Evolutionary conservation across 2,113 vertebrate species (phyloP).

Genomic region (Cranoglanis bouderius): DNA sequence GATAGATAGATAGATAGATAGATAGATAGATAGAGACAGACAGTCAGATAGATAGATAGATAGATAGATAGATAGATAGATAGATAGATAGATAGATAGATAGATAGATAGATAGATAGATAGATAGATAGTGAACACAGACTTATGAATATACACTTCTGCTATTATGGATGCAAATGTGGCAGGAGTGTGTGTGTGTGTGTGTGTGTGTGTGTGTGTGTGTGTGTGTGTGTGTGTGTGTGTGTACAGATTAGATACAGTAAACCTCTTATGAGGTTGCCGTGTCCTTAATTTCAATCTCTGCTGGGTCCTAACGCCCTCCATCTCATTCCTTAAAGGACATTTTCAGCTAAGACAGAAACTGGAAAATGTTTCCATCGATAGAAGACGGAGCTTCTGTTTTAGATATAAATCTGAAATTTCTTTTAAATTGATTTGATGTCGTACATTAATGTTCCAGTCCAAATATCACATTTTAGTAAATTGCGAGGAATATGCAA

Average conservation of each 20-base stretch:
- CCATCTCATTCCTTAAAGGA: background rate
- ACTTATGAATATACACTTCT: background rate
- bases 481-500: background rate
- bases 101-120: background rate
- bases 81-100: background rate
- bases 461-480: background rate
- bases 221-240: conserved; percentile 45
- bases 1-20: background rate
- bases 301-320: conserved; percentile 73
- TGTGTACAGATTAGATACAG: conserved; percentile 72
- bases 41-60: background rate
- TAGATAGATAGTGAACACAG: background rate
- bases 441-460: background rate
- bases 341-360: conserved; percentile 38
- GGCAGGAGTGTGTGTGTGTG: conserved; percentile 55
- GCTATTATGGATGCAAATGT: conserved; percentile 61
- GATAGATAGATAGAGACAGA: background rate
- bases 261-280: conserved; percentile 77
- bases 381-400: background rate
- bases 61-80: background rate
- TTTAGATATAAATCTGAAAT: background rate
- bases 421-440: background rate
- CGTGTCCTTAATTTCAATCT: conserved; percentile 73
- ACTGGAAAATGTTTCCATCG: background rate
- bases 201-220: conserved; percentile 48